Percentiles rank a stretch among this genome's conserved stretches.
phyloP scores from a whole-genome alignment of 2,113 vertebrate species.

The Notothenia rossii region DNA sequence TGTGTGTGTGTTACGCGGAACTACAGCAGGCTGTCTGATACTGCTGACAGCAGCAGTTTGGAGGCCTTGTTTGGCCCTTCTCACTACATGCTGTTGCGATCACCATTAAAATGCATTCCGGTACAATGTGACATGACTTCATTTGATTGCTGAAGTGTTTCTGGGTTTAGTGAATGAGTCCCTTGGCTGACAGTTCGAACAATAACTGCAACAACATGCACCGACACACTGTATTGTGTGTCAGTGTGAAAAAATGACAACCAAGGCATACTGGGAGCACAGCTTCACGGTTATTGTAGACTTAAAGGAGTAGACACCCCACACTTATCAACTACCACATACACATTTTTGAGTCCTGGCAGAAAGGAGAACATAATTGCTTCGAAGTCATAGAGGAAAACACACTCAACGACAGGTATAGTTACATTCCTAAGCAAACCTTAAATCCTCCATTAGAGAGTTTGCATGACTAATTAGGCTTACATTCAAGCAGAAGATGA shows the following conservation, averaged over 20 bases:
- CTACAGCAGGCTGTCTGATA: slow-evolving; percentile 28
- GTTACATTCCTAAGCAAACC: background rate
- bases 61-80: slow-evolving; percentile 6
- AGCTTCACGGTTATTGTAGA: background rate
- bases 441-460: too few relatives aligned
- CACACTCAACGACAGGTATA: too few relatives aligned
- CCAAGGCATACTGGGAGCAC: background rate
- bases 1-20: slow-evolving; percentile 3
- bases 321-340: background rate
- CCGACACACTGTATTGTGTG: background rate
- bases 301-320: background rate
- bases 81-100: slow-evolving; percentile 25
- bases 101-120: slow-evolving; percentile 27
- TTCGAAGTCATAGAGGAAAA: background rate
- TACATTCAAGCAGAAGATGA: too few relatives aligned
- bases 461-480: background rate
- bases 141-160: slow-evolving; percentile 2
- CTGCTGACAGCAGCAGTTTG: slow-evolving; percentile 58
- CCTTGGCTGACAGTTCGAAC: slow-evolving; percentile 6
- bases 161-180: background rate
- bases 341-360: background rate
- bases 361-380: background rate
- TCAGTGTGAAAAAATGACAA: background rate
- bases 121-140: background rate
- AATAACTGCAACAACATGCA: background rate